These are phyloP conservation scores for Tetraneura akinire DNA, from an alignment of 1,140 invertebrate genomes.

Conservation along the genomic window DNA sequence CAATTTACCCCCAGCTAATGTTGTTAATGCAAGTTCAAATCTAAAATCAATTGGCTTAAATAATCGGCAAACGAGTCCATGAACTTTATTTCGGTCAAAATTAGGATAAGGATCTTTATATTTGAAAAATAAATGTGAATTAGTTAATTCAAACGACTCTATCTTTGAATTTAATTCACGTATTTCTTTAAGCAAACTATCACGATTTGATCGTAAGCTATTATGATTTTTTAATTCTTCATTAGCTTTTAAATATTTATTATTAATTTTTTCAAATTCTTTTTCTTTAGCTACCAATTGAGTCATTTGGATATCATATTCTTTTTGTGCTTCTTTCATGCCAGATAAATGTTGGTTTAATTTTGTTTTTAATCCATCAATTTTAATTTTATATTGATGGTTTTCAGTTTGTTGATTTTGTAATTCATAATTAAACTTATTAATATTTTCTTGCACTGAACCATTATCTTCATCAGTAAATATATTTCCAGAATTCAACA, in stretches of 20 bases:
- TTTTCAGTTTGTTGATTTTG: slow-evolving; percentile 37
- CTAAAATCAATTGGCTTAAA: slow-evolving; percentile 74
- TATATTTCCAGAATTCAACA: slow-evolving; percentile 49
- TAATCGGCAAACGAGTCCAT: slow-evolving; percentile 77
- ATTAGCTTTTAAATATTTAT: slow-evolving; percentile 15
- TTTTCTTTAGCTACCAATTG: slow-evolving; percentile 45
- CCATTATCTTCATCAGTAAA: slow-evolving; percentile 42
- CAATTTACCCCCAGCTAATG: slow-evolving; percentile 81
- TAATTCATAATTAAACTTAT: slow-evolving; percentile 37
- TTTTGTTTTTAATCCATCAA: slow-evolving; percentile 44
- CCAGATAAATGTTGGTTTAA: slow-evolving; percentile 34
- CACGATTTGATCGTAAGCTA: slow-evolving; percentile 18
- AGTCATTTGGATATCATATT: slow-evolving; percentile 31
- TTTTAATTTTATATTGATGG: slow-evolving; percentile 39
- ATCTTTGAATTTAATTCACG: slow-evolving; percentile 17
- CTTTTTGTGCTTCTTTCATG: slow-evolving; percentile 41
- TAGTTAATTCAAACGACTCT: slow-evolving; percentile 58
- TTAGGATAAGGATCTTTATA: slow-evolving; percentile 75
- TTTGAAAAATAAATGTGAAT: slow-evolving; percentile 72
- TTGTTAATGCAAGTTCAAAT: slow-evolving; percentile 80
- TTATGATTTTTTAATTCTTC: slow-evolving; percentile 24
- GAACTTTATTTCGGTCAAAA: slow-evolving; percentile 76
- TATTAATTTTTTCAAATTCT: slow-evolving; percentile 37
- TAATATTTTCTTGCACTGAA: slow-evolving; percentile 44
- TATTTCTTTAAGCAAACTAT: slow-evolving; percentile 26